These are phyloP conservation scores for Microplitis deprimator DNA, from an alignment of 2,888 invertebrate species.

Conservation along the genomic window DNA sequence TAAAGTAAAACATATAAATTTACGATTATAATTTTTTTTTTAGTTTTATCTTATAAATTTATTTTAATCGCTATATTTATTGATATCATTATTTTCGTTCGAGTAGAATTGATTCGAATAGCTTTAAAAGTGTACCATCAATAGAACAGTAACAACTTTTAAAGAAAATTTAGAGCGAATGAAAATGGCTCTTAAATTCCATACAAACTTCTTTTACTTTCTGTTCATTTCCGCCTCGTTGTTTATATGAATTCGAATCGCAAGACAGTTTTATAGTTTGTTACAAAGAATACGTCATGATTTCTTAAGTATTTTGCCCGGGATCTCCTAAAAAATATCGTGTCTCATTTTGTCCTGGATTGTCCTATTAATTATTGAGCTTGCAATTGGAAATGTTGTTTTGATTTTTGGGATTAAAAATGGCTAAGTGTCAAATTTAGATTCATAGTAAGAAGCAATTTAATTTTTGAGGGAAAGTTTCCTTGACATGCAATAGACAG, in stretches of 20 bases:
- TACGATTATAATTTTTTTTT: too few species aligned
- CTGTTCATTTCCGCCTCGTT: conserved; percentile 16
- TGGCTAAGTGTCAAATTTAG: too few species aligned
- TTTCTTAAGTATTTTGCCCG: background rate
- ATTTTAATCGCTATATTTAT: background rate
- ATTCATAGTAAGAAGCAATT: too few species aligned
- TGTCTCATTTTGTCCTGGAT: too few species aligned
- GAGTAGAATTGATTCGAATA: background rate
- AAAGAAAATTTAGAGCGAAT: conserved; percentile 11
- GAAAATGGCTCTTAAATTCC: conserved; percentile 14
- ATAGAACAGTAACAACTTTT: background rate
- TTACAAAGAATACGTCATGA: conserved; percentile 35
- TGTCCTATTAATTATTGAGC: too few species aligned
- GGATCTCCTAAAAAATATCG: too few species aligned
- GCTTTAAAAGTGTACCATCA: conserved; percentile 2
- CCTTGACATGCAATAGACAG: too few species aligned
- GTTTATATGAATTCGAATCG: conserved; percentile 43
- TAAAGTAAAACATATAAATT: too few species aligned
- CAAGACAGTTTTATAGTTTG: conserved; percentile 49
- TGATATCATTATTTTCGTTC: background rate
- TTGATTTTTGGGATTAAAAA: too few species aligned
- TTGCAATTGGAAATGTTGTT: too few species aligned
- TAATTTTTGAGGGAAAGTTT: too few species aligned
- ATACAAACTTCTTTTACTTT: conserved; percentile 18
- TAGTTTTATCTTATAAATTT: too few species aligned